Evolutionary conservation across 2,888 invertebrate genomes (phyloP).

Genomic region (Xanthorhoe designata): DNA sequence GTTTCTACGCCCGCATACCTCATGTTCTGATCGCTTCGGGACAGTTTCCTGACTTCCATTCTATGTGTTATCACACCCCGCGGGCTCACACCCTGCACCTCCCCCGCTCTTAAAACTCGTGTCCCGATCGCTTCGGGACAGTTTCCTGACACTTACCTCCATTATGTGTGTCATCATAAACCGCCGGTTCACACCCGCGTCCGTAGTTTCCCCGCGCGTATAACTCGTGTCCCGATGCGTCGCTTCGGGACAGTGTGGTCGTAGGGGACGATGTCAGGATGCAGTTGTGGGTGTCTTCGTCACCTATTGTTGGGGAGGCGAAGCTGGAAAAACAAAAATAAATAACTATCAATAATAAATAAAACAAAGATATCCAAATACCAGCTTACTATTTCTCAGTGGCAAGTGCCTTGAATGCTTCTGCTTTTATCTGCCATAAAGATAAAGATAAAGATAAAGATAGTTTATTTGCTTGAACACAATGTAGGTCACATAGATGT

Average conservation of each 20-base stretch:
- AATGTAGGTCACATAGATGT: too few species aligned
- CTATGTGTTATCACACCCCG: conserved; percentile 70
- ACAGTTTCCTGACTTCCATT: neutral
- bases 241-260: conserved; percentile 74
- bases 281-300: conserved; percentile 89
- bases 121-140: conserved; percentile 79
- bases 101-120: conserved; percentile 92
- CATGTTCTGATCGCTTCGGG: too few species aligned
- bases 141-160: neutral
- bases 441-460: too few species aligned
- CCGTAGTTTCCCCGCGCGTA: conserved; percentile 94
- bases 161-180: conserved; percentile 60
- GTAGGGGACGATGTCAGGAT: conserved; percentile 89
- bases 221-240: conserved; percentile 86
- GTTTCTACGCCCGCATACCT: too few species aligned
- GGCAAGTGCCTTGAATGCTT: too few species aligned
- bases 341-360: too few species aligned
- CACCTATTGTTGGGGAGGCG: conserved; percentile 87
- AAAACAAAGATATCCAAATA: too few species aligned
- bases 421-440: too few species aligned
- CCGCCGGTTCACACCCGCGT: conserved; percentile 91
- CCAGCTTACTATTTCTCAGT: too few species aligned
- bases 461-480: too few species aligned
- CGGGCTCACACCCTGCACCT: conserved; percentile 93
- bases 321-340: conserved; percentile 78